Percentiles rank a stretch among this genome's conserved stretches.
phyloP scores from a whole-genome alignment of 2,113 vertebrate genomes.

The Lophochroa leadbeateri region DNA sequence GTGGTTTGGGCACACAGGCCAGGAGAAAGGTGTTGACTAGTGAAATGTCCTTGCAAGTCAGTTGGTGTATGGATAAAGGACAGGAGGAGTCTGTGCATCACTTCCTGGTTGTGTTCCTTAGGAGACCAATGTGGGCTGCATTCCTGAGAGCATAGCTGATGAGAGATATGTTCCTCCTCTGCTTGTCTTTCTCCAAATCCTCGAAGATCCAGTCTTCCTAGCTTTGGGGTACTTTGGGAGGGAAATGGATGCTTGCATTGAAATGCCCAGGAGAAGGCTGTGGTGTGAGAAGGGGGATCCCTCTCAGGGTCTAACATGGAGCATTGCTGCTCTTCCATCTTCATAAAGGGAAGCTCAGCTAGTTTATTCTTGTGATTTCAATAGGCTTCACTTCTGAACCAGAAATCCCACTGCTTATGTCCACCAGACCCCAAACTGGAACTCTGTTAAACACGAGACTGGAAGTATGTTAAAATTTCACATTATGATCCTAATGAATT shows the following conservation, averaged over 20 bases:
- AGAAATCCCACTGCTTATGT: not conserved
- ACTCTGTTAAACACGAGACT: accelerated
- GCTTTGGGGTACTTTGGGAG: not conserved
- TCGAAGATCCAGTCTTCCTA: not conserved
- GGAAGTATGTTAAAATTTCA: not conserved
- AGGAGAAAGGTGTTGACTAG: not conserved
- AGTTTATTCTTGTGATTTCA: not conserved
- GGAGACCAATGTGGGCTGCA: accelerated
- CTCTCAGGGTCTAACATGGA: not conserved
- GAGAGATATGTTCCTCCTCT: not conserved
- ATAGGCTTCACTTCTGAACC: not conserved
- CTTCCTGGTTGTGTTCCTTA: not conserved
- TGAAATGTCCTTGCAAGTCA: not conserved
- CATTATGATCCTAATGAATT: slow-evolving; percentile 16
- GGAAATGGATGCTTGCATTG: not conserved
- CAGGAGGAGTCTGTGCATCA: accelerated
- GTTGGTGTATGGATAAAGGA: not conserved
- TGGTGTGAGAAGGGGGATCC: not conserved
- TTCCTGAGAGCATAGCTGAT: not conserved
- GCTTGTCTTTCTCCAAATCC: not conserved
- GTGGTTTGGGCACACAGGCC: not conserved
- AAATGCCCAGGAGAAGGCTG: not conserved
- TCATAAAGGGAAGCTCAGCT: not conserved
- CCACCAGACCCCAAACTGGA: not conserved
- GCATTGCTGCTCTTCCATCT: not conserved